These are phyloP conservation scores for Rhorus exstirpatorius DNA, from an alignment of 2,888 invertebrate species.

Conservation along the genomic window DNA sequence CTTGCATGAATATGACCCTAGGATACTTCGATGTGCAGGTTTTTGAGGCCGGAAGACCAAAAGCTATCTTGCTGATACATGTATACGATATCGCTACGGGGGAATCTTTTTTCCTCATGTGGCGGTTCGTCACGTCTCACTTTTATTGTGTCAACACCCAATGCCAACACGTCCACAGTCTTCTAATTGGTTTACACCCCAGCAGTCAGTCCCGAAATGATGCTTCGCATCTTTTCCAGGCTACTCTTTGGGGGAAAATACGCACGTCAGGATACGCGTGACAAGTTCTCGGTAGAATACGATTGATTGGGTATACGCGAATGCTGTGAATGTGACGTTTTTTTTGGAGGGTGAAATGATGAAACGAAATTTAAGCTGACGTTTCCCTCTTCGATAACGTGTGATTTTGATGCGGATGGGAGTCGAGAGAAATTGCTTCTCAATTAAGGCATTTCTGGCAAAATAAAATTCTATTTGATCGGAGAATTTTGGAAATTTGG, in stretches of 20 bases:
- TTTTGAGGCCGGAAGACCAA: not conserved
- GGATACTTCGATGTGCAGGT: too few species aligned
- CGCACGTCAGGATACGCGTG: slow-evolving; percentile 25
- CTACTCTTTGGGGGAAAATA: slow-evolving; percentile 25
- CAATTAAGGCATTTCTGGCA: too few species aligned
- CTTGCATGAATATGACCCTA: too few species aligned
- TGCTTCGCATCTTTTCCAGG: slow-evolving; percentile 26
- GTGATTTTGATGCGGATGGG: not conserved
- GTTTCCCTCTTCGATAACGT: not conserved
- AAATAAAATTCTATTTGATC: too few species aligned
- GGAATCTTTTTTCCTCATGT: slow-evolving; percentile 13
- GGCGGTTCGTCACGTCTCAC: slow-evolving; percentile 75
- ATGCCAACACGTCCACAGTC: slow-evolving; percentile 52
- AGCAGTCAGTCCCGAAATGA: slow-evolving; percentile 44
- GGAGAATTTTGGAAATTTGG: too few species aligned
- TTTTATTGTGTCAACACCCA: slow-evolving; percentile 80
- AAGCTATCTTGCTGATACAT: not conserved
- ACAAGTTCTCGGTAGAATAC: slow-evolving; percentile 18
- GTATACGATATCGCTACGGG: not conserved
- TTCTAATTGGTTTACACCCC: slow-evolving; percentile 81
- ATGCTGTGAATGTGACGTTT: slow-evolving; percentile 5
- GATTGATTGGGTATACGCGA: slow-evolving; percentile 18
- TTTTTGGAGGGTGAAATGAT: slow-evolving; percentile 5
- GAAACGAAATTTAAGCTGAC: not conserved
- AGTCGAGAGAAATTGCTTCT: not conserved